These are phyloP conservation scores for Aramus guarauna DNA, from an alignment of 2,113 vertebrate genomes.

Conservation along the genomic window DNA sequence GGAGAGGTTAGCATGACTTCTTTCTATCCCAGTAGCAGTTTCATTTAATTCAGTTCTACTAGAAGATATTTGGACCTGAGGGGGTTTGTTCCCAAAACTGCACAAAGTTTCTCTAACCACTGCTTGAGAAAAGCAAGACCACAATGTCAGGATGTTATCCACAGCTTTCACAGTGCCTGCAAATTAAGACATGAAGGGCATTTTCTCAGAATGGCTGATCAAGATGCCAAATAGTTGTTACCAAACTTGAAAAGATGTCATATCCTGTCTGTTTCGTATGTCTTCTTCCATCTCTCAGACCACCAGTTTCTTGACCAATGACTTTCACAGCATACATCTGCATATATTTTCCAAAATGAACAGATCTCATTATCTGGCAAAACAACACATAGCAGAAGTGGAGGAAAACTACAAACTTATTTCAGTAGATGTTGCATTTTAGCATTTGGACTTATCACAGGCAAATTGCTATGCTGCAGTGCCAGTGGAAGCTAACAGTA, in stretches of 20 bases:
- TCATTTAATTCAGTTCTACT: neutral
- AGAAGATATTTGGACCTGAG: neutral
- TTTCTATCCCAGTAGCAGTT: neutral
- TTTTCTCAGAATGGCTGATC: neutral
- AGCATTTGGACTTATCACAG: neutral
- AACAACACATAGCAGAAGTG: neutral
- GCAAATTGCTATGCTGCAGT: neutral
- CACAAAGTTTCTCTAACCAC: neutral
- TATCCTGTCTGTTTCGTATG: neutral
- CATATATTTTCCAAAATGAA: neutral
- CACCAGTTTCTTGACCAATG: neutral
- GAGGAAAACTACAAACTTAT: neutral
- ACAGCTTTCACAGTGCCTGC: neutral
- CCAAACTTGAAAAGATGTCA: neutral
- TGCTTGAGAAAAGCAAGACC: neutral
- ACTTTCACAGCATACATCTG: neutral
- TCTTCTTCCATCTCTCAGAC: neutral
- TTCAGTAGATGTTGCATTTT: neutral
- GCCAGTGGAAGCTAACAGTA: accelerated
- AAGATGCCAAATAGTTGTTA: neutral
- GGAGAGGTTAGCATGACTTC: accelerated
- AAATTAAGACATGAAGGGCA: neutral
- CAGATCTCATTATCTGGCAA: neutral
- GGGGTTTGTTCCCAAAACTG: neutral
- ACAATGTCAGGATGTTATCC: neutral